Conservation (phyloP, 30 jellyfish, hydroid and myxozoan species). For the Haliclystus octoradiatus region DNA sequence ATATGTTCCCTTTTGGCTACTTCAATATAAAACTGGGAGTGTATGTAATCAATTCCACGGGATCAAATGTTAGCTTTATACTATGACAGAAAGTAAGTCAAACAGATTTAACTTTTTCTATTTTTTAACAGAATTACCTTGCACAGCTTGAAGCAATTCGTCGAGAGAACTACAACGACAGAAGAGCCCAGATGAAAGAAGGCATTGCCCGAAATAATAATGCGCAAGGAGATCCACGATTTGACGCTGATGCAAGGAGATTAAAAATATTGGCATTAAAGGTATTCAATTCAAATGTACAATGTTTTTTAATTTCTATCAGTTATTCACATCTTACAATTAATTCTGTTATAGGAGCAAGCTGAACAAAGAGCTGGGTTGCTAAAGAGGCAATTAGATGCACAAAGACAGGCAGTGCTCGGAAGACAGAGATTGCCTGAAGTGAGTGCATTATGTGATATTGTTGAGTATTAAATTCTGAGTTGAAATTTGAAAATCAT, state of each 20-base stretch:
- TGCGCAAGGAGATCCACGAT: slow-evolving; percentile 52
- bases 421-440: too few species aligned
- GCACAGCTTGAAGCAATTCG: slow-evolving; percentile 81
- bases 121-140: slow-evolving; percentile 43
- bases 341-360: slow-evolving; percentile 67
- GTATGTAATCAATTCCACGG: too few species aligned
- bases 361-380: slow-evolving; percentile 76
- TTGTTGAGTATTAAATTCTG: too few species aligned
- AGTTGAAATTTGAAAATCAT: too few species aligned
- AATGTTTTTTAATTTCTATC: too few species aligned
- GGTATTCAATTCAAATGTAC: slow-evolving; percentile 16
- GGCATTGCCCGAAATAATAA: slow-evolving; percentile 22
- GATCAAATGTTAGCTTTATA: too few species aligned
- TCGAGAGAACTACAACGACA: slow-evolving; percentile 56
- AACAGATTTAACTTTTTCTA: too few species aligned
- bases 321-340: too few species aligned
- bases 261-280: slow-evolving; percentile 72
- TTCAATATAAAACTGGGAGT: too few species aligned
- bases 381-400: slow-evolving; percentile 45
- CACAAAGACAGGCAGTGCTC: slow-evolving; percentile 41
- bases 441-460: too few species aligned
- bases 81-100: too few species aligned
- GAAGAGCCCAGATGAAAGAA: slow-evolving; percentile 26
- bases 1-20: too few species aligned
- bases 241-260: slow-evolving; percentile 77